Base-by-base conservation (phyloP, 1,140 invertebrate genomes). In the Leptestheria dahalacensis region DNA sequence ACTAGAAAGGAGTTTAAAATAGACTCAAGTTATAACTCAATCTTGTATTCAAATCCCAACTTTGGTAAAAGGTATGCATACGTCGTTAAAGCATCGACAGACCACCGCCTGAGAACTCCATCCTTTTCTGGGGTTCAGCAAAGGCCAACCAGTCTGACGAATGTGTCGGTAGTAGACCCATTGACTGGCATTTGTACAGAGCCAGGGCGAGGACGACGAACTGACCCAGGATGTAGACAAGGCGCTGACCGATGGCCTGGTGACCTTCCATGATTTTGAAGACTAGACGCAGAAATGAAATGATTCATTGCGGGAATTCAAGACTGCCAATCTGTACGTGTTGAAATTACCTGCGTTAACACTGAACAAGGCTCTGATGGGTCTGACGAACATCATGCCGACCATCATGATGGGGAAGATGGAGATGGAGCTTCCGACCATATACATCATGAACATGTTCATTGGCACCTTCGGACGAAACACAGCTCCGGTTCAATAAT, bases 331-430 rank as follows among this genome's bases (percentile, higher is more conserved):
- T 29, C 49, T 25, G 20, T 28, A 49, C 24, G n/a, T 41, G 6
- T 41, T 15, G 15, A 41, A 9, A 15, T 6, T 20, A 59, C 55
- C 46, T 23, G 21, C 46, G 69, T 91, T 86, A 58, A 91, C 84
- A 1, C 88, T 78, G 69, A 97, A 91, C 20, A 99, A 76, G 9
- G 94, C 91, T 74, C 98, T 95, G 2, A 99, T 83, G 15, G 94
- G 94, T 64, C 92, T 77, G 61, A 97, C 85, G 63, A 97, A 88
- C 70, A 98, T 81, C 96, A 99, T 99, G 41, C 92, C 92, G 20
- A 99, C 91, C 95, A 99, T 99, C 96, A 99, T 99, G n/a, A 99
- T 98, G 1, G 96, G 96, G 68, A 99, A 98, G 64, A 99, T 97
- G 0, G 93, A 97, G 67, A 99, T 97, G 0, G 94, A 95, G 73